These are phyloP conservation scores for Sebastes diploproa DNA, from an alignment of 2,797 vertebrate species.

Conservation along the genomic window DNA sequence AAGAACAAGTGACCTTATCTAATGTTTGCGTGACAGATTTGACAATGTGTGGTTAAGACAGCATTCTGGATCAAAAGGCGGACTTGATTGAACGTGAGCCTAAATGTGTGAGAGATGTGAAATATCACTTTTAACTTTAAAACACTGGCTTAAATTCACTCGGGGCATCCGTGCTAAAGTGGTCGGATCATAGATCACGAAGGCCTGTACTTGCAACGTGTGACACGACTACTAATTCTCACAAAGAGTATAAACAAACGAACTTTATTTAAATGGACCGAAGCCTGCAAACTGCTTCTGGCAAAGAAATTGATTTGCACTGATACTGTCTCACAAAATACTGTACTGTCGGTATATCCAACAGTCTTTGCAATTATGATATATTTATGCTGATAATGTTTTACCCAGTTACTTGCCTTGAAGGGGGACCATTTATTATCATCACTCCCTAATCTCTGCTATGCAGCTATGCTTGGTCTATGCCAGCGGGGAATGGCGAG, in stretches of 20 bases:
- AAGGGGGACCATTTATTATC: neutral
- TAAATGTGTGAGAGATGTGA: neutral
- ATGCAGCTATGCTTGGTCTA: neutral
- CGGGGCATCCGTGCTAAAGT: neutral
- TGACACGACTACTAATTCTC: neutral
- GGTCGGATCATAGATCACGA: neutral
- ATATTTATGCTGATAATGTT: neutral
- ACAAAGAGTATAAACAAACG: neutral
- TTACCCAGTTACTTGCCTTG: neutral
- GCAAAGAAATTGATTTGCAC: neutral
- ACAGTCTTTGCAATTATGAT: neutral
- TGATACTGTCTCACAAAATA: neutral
- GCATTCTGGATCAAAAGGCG: neutral
- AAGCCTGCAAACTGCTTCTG: neutral
- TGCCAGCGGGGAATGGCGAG: no score
- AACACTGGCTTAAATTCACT: neutral
- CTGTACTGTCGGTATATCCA: neutral
- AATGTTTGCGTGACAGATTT: neutral
- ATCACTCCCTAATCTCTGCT: neutral
- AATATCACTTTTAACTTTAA: neutral
- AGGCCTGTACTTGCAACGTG: neutral
- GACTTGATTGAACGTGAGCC: neutral
- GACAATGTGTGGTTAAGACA: neutral
- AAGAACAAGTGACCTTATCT: neutral
- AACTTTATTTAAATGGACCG: neutral